A percentile compares a stretch with the other conserved stretches of the same genome.
phyloP scores from a whole-genome alignment of 1,140 invertebrate species.

The Diachasmimorpha longicaudata region DNA sequence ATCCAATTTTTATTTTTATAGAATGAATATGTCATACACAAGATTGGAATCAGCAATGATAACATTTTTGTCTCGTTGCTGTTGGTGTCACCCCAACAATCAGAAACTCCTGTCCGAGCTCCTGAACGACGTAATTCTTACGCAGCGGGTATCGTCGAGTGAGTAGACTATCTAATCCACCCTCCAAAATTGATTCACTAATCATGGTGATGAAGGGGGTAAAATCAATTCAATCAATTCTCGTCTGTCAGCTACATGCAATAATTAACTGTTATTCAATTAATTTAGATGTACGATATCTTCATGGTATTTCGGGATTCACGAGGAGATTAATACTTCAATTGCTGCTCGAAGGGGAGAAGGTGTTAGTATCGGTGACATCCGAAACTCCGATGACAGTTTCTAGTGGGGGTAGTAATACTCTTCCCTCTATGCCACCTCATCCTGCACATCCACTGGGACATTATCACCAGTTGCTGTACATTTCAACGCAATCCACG shows the following conservation, averaged over 20 bases:
- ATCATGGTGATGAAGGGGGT: not conserved
- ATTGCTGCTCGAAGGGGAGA: conserved; percentile 84
- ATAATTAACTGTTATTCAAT: not conserved
- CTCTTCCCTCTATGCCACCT: conserved; percentile 49
- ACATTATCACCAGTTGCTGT: conserved; percentile 70
- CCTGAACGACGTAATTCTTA: conserved; percentile 74
- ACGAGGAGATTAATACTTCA: conserved; percentile 85
- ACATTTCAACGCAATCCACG: conserved; percentile 77
- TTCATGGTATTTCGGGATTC: conserved; percentile 81
- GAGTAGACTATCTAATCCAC: conserved; percentile 28
- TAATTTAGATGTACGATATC: conserved; percentile 58
- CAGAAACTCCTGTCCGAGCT: conserved; percentile 83
- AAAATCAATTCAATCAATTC: too few species aligned
- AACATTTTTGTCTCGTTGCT: conserved; percentile 77
- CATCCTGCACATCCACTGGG: conserved; percentile 63
- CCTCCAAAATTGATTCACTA: not conserved
- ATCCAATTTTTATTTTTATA: conserved; percentile 31
- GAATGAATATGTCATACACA: conserved; percentile 63
- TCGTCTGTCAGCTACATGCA: too few species aligned
- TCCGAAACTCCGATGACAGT: conserved; percentile 61
- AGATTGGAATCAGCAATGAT: conserved; percentile 78
- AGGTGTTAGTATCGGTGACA: conserved; percentile 75
- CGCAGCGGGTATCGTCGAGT: conserved; percentile 71
- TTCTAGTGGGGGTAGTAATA: conserved; percentile 44
- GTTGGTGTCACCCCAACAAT: conserved; percentile 83